Percentiles rank a stretch among this genome's conserved stretches.
phyloP scores from a whole-genome alignment of 2,888 invertebrate species.

The Eristalis tenax region DNA sequence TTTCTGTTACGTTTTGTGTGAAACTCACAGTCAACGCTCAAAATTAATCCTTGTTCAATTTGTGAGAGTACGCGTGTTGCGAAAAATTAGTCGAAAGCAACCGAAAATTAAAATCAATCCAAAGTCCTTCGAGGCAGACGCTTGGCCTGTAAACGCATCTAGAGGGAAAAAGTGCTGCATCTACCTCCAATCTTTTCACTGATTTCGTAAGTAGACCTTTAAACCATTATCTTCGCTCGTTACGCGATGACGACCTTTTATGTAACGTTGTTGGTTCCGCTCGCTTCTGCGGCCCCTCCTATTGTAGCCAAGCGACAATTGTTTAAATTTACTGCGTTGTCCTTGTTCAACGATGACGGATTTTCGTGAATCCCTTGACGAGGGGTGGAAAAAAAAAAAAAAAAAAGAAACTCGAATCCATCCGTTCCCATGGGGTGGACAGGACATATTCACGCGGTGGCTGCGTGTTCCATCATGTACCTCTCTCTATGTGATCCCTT shows the following conservation, averaged over 20 bases:
- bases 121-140: too few species aligned
- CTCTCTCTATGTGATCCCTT: too few species aligned
- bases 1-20: neutral
- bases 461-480: slow-evolving; percentile 21
- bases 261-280: neutral
- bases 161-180: too few species aligned
- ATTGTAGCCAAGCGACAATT: neutral
- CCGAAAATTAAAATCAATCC: too few species aligned
- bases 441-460: slow-evolving; percentile 20
- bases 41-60: neutral
- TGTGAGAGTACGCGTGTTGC: neutral
- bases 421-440: neutral
- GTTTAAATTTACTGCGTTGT: neutral
- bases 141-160: too few species aligned
- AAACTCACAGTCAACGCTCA: neutral
- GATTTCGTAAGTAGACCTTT: too few species aligned
- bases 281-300: too few species aligned
- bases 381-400: neutral
- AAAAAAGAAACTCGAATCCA: neutral
- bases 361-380: too few species aligned
- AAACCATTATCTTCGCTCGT: too few species aligned
- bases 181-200: too few species aligned
- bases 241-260: neutral
- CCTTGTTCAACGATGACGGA: neutral
- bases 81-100: neutral